Percentiles rank a stretch among this genome's conserved stretches.
Evolutionary conservation across 2,797 vertebrate species (phyloP).

Genomic region (Potorous gilbertii): DNA sequence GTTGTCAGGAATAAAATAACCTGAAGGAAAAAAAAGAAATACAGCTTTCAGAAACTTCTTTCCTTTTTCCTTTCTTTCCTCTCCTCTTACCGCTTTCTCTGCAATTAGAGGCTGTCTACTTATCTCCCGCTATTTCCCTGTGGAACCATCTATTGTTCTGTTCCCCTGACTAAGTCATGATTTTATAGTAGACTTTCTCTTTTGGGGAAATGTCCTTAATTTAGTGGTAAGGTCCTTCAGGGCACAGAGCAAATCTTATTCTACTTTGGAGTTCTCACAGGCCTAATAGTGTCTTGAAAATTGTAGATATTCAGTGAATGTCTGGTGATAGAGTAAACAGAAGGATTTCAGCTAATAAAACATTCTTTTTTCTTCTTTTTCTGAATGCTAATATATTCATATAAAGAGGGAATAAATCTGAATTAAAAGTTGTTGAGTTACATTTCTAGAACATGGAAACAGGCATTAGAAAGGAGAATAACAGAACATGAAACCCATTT

Average conservation of each 20-base stretch:
- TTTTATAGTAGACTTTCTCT: not conserved
- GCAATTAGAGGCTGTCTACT: not conserved
- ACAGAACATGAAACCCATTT: not conserved
- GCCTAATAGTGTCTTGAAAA: not conserved
- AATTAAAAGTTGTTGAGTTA: rapidly evolving
- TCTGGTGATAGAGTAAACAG: rapidly evolving
- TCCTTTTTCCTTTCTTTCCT: not conserved
- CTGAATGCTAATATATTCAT: rapidly evolving
- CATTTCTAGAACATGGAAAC: not conserved
- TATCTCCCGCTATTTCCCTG: not conserved
- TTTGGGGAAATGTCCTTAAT: not conserved
- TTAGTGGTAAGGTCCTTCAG: not conserved
- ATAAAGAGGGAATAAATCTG: rapidly evolving
- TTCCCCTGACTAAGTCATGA: not conserved
- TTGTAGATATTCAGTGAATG: rapidly evolving
- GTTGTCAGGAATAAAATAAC: not conserved
- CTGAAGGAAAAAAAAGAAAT: not conserved
- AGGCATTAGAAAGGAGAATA: not conserved
- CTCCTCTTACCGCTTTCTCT: not conserved
- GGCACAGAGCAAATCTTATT: not conserved
- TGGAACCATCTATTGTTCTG: not conserved
- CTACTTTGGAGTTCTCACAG: not conserved
- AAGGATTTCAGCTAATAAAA: not conserved
- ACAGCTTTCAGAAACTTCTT: not conserved
- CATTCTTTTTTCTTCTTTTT: rapidly evolving